Evolutionary conservation across 1,140 invertebrate genomes (phyloP).

Genomic region (Alviniconcha marisindica): DNA sequence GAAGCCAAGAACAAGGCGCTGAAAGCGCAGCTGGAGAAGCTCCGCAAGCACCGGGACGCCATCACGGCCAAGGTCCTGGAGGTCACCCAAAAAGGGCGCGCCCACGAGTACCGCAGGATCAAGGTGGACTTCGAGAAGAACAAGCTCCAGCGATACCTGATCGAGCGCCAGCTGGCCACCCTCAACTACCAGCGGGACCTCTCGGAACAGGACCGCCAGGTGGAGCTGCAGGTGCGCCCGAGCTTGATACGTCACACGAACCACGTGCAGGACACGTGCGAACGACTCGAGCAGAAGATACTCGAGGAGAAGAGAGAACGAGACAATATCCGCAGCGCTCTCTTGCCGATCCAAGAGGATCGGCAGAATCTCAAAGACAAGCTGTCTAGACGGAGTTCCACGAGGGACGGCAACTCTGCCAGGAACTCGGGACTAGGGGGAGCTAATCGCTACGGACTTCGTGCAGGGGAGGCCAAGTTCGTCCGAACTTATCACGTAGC

Average conservation of each 20-base stretch:
- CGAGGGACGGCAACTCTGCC: not conserved
- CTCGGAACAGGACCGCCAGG: slow-evolving; percentile 54
- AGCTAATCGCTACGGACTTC: slow-evolving; percentile 1
- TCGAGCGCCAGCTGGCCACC: slow-evolving; percentile 61
- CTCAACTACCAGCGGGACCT: slow-evolving; percentile 59
- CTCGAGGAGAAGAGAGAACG: slow-evolving; percentile 59
- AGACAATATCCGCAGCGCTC: slow-evolving; percentile 60
- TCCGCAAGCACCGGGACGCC: slow-evolving; percentile 56
- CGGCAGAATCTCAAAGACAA: slow-evolving; percentile 51
- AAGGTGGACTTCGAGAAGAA: slow-evolving; percentile 62
- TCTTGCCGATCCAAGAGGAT: slow-evolving; percentile 65
- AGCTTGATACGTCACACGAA: slow-evolving; percentile 67
- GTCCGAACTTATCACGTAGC: slow-evolving; percentile 17
- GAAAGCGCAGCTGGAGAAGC: slow-evolving; percentile 44
- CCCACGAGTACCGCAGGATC: slow-evolving; percentile 48
- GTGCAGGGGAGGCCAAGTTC: slow-evolving; percentile 29
- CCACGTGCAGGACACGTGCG: slow-evolving; percentile 67
- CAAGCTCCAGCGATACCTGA: slow-evolving; percentile 61
- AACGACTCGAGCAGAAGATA: slow-evolving; percentile 62
- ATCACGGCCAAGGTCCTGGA: slow-evolving; percentile 52
- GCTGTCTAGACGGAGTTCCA: slow-evolving; percentile 39
- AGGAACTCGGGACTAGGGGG: not conserved
- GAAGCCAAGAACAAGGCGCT: slow-evolving; percentile 47
- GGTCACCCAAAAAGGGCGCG: slow-evolving; percentile 41
- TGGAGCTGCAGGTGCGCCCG: slow-evolving; percentile 64